Percentiles rank a stretch among this genome's conserved stretches.
Evolutionary conservation across 2,113 vertebrate species (phyloP).

Genomic region (Rhinoptilus africanus): DNA sequence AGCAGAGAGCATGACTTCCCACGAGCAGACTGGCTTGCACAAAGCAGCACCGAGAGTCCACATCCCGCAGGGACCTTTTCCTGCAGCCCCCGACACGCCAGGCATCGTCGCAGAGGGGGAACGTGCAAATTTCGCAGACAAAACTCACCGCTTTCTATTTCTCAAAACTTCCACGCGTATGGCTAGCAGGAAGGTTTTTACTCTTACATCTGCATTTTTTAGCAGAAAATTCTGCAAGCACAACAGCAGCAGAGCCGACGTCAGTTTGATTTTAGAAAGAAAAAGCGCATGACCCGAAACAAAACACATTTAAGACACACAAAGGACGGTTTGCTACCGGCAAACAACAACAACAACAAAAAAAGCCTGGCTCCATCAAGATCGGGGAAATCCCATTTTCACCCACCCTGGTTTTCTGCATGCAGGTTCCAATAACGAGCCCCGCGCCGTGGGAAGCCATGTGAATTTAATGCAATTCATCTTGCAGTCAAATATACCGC

Average conservation of each 20-base stretch:
- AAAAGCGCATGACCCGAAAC: conserved; percentile 8
- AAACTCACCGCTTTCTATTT: background rate
- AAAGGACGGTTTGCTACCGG: conserved; percentile 17
- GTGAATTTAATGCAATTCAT: conserved; percentile 30
- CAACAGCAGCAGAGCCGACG: conserved; percentile 14
- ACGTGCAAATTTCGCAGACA: background rate
- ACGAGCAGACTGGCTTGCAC: background rate
- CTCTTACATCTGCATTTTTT: conserved; percentile 34
- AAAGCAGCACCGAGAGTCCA: background rate
- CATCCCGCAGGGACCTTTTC: background rate
- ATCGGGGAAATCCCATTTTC: conserved; percentile 39
- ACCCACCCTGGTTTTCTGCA: conserved; percentile 3
- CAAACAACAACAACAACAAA: background rate
- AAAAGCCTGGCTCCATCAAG: background rate
- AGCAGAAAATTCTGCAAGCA: conserved; percentile 46
- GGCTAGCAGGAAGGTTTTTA: conserved; percentile 16
- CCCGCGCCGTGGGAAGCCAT: background rate
- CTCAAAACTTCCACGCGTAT: background rate
- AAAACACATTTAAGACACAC: conserved; percentile 42
- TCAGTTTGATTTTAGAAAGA: conserved; percentile 46
- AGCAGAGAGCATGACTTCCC: background rate
- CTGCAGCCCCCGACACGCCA: background rate
- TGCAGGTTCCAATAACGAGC: conserved; percentile 25
- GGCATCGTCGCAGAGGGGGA: background rate
- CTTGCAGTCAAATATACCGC: background rate